A percentile compares a stretch with the other conserved stretches of the same genome.
These are phyloP conservation scores for Urocolius indicus DNA, from an alignment of 2,113 vertebrate species.

Conservation along the genomic window DNA sequence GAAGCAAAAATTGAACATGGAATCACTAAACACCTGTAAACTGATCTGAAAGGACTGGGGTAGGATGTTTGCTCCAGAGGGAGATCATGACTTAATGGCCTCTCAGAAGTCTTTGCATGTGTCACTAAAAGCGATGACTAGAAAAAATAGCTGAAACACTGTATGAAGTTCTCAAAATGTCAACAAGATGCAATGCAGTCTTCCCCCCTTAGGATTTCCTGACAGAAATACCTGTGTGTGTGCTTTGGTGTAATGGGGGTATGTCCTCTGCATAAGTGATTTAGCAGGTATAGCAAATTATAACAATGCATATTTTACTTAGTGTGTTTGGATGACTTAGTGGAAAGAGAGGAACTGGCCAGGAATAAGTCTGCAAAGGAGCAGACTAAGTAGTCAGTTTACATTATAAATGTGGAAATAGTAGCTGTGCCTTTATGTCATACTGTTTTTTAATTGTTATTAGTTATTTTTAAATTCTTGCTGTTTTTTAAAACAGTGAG, in stretches of 20 bases:
- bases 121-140: background rate
- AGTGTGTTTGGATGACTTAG: background rate
- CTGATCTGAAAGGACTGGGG: background rate
- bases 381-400: background rate
- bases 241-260: background rate
- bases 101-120: background rate
- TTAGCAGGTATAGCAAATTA: background rate
- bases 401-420: background rate
- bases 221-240: background rate
- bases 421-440: background rate
- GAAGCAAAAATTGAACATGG: background rate
- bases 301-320: background rate
- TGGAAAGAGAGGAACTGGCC: background rate
- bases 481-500: background rate
- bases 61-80: background rate
- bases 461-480: background rate
- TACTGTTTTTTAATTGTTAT: background rate
- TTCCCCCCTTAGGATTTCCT: background rate
- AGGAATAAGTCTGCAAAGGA: background rate
- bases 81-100: background rate
- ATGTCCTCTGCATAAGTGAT: background rate
- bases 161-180: background rate
- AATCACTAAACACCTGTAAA: background rate
- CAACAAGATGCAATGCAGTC: background rate
- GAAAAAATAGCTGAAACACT: background rate